Conservation (phyloP, 2,113 vertebrate genomes). For the Lethenteron reissneri region DNA sequence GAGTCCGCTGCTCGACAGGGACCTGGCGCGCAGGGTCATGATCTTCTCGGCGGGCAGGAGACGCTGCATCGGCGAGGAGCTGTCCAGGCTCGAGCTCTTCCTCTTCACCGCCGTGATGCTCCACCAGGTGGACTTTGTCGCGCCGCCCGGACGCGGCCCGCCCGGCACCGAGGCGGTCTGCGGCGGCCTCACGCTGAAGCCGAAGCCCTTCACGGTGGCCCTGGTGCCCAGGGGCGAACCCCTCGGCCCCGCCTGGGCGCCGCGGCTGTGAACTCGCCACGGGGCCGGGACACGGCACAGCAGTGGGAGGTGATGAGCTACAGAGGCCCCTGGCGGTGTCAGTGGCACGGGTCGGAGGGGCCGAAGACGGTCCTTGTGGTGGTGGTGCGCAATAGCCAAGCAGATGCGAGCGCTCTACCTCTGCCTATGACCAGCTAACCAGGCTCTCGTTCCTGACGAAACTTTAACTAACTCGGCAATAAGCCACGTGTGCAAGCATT, state of each 20-base stretch:
- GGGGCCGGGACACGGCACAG: too few relatives aligned
- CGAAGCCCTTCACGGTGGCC: slow-evolving; percentile 21
- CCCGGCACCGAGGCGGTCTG: slow-evolving; percentile 24
- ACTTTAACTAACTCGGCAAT: too few relatives aligned
- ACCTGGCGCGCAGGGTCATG: slow-evolving; percentile 29
- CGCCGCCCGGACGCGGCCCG: slow-evolving; percentile 21
- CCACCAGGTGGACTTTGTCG: slow-evolving; percentile 41
- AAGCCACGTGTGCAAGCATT: too few relatives aligned
- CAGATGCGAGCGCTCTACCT: too few relatives aligned
- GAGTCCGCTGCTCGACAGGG: slow-evolving; percentile 23
- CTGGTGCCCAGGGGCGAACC: slow-evolving; percentile 28
- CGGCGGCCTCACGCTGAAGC: slow-evolving; percentile 37
- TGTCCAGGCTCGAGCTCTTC: slow-evolving; percentile 42
- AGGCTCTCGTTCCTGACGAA: too few relatives aligned
- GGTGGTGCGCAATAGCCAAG: too few relatives aligned
- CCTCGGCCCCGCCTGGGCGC: slow-evolving; percentile 19
- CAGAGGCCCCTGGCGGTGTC: too few relatives aligned
- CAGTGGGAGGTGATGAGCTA: too few relatives aligned
- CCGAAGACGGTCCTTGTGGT: too few relatives aligned
- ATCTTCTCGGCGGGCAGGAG: slow-evolving; percentile 47
- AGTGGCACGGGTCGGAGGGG: too few relatives aligned
- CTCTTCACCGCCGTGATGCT: slow-evolving; percentile 36
- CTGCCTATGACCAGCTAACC: too few relatives aligned
- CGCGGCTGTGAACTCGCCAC: too few relatives aligned
- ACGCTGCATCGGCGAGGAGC: slow-evolving; percentile 43